These are phyloP conservation scores for Tigriopus japonicus DNA, from an alignment of 1,140 invertebrate genomes.

Conservation along the genomic window DNA sequence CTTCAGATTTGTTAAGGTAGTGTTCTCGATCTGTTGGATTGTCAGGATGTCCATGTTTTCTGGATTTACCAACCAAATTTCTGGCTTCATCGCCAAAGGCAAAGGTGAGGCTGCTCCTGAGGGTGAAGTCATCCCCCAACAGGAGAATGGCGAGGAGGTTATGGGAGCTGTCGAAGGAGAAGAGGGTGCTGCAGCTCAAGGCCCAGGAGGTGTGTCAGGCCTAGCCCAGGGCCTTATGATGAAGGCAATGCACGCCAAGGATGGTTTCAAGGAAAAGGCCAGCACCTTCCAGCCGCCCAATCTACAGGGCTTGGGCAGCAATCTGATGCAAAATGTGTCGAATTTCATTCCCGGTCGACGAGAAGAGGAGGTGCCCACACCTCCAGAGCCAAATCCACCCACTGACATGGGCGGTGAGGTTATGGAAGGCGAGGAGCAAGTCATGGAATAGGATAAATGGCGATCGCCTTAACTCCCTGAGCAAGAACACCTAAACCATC, in stretches of 20 bases:
- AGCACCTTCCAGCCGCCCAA: not conserved
- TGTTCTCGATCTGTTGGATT: too few relatives aligned
- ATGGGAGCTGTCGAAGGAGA: not conserved
- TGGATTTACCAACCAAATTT: constrained; percentile 4
- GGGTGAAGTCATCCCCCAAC: not conserved
- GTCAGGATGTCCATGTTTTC: constrained; percentile 3
- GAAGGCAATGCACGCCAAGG: not conserved
- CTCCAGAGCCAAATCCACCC: not conserved
- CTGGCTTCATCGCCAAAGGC: not conserved
- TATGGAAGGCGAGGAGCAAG: not conserved
- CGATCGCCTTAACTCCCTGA: not conserved
- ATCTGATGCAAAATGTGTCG: not conserved
- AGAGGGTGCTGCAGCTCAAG: not conserved
- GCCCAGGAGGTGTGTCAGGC: not conserved
- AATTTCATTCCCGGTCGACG: not conserved
- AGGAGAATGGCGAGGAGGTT: not conserved
- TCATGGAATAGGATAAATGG: not conserved
- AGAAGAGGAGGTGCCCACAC: not conserved
- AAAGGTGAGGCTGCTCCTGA: not conserved
- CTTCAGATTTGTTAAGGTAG: too few relatives aligned
- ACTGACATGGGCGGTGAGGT: not conserved
- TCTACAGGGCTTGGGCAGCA: not conserved
- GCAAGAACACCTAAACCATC: too few relatives aligned
- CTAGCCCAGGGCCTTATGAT: not conserved
- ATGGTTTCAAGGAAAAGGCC: constrained; percentile 1